Evolutionary conservation across 2,888 invertebrate genomes (phyloP).

Genomic region (Epinotia nisella): DNA sequence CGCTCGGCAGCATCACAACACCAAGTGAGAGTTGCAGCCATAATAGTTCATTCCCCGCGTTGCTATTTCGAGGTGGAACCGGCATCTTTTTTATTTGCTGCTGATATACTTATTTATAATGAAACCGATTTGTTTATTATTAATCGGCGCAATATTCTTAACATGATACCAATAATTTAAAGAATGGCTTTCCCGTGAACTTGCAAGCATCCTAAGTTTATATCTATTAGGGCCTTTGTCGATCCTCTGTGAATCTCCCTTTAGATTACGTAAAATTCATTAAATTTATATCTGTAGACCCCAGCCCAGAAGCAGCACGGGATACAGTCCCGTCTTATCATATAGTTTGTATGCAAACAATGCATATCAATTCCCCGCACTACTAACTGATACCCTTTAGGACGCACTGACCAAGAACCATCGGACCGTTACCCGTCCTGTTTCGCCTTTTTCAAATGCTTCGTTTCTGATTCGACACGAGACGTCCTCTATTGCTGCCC

Average conservation of each 20-base stretch:
- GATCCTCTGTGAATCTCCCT: too few species aligned
- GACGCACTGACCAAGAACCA: conserved; percentile 51
- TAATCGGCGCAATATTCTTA: too few species aligned
- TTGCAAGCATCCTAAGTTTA: too few species aligned
- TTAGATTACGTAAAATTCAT: too few species aligned
- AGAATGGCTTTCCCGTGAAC: too few species aligned
- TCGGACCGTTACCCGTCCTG: conserved; percentile 75
- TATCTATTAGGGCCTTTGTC: too few species aligned
- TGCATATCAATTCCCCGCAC: conserved; percentile 58
- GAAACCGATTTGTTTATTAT: too few species aligned
- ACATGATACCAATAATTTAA: too few species aligned
- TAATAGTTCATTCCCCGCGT: conserved; percentile 76
- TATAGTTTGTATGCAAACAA: conserved; percentile 38
- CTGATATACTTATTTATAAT: too few species aligned
- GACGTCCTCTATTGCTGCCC: conserved; percentile 66
- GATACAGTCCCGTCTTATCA: not conserved
- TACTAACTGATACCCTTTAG: conserved; percentile 60
- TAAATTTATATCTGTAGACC: too few species aligned
- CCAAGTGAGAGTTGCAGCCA: conserved; percentile 75
- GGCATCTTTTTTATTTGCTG: not conserved
- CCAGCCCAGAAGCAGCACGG: not conserved
- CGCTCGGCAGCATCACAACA: conserved; percentile 76
- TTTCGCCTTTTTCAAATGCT: conserved; percentile 77
- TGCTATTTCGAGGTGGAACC: conserved; percentile 5
- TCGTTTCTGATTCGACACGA: conserved; percentile 80